A percentile compares a stretch with the other conserved stretches of the same genome.
Evolutionary conservation across 2,113 vertebrate species (phyloP).

Genomic region (Cromileptes altivelis): DNA sequence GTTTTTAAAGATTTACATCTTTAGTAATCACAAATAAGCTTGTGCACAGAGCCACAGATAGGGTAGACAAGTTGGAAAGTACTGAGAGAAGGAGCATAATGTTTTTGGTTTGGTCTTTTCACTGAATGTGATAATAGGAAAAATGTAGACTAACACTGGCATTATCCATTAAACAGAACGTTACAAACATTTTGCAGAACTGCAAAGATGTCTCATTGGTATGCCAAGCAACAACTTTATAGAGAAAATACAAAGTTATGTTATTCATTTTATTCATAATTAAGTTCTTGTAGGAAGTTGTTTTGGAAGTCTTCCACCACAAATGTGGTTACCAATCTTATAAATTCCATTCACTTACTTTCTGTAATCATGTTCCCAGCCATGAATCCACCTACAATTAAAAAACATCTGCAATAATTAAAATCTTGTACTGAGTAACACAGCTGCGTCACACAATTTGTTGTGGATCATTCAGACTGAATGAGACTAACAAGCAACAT

Average conservation of each 20-base stretch:
- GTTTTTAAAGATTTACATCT: background rate
- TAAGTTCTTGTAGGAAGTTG: background rate
- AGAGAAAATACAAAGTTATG: background rate
- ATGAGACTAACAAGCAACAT: conserved; percentile 71
- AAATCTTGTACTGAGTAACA: conserved; percentile 35
- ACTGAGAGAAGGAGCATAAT: background rate
- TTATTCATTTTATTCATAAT: conserved; percentile 6
- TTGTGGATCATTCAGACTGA: conserved; percentile 51
- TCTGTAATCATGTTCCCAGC: background rate
- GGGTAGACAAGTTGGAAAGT: background rate
- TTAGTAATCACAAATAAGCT: background rate
- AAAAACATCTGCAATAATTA: conserved; percentile 40
- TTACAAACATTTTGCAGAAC: background rate
- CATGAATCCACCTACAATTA: conserved; percentile 16
- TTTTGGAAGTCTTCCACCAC: conserved; percentile 14
- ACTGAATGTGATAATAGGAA: background rate
- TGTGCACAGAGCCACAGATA: background rate
- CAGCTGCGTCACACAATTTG: conserved; percentile 43
- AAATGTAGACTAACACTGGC: no score
- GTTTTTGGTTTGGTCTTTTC: no score
- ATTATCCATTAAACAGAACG: background rate
- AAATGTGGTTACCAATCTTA: background rate
- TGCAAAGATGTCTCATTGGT: background rate
- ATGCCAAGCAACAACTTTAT: background rate
- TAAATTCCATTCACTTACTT: conserved; percentile 20